Conservation (phyloP, 1,140 invertebrate genomes). For the Spodoptera frugiperda region DNA sequence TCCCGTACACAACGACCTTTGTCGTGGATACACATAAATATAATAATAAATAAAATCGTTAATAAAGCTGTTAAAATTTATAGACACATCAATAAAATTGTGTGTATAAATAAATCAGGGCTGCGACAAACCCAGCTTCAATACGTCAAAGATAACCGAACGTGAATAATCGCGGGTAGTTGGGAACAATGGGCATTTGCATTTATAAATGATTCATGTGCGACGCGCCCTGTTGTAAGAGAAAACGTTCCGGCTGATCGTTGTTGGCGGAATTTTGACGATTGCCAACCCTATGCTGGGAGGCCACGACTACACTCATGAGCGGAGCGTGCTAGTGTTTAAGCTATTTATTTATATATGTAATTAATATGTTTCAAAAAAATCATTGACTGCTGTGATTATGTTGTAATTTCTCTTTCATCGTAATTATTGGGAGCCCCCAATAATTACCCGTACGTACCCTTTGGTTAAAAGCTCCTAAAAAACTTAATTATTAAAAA, state of each 20-base stretch:
- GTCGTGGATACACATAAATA: constrained; percentile 22
- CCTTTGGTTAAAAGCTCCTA: too few species aligned
- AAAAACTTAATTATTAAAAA: too few species aligned
- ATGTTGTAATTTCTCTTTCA: too few species aligned
- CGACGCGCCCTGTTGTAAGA: constrained; percentile 57
- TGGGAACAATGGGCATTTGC: constrained; percentile 64
- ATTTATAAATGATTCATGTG: constrained; percentile 68
- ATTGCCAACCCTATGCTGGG: constrained; percentile 52
- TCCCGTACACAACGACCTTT: background rate
- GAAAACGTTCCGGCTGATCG: constrained; percentile 54
- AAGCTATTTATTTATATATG: too few species aligned
- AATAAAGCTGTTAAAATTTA: constrained; percentile 47
- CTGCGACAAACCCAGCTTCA: constrained; percentile 54
- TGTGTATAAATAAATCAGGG: constrained; percentile 57
- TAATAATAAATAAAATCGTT: constrained; percentile 46
- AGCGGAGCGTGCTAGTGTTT: constrained; percentile 10
- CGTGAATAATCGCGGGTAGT: constrained; percentile 64
- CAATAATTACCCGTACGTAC: too few species aligned
- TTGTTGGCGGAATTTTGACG: constrained; percentile 60
- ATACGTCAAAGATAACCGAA: constrained; percentile 66
- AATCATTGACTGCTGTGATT: too few species aligned
- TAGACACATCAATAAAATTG: constrained; percentile 48
- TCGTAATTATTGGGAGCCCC: too few species aligned
- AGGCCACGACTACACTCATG: background rate
- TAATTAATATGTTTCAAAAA: background rate